phyloP scores from a whole-genome alignment of 2,113 vertebrate species.

The Trematocara marginatum region DNA sequence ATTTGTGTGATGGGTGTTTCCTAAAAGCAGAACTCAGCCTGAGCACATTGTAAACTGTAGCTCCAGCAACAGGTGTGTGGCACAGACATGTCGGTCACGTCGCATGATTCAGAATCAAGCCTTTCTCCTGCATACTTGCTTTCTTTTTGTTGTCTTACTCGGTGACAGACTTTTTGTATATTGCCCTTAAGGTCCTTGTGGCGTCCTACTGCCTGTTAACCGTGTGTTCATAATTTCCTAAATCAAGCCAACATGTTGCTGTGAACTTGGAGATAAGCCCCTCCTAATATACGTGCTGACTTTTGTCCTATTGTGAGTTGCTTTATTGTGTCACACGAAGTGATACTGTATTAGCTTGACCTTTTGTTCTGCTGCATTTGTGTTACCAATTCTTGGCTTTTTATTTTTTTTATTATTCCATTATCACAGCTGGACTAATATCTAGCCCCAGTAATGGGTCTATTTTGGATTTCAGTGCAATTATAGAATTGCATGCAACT shows the following conservation, averaged over 20 bases:
- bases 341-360: constrained; percentile 51
- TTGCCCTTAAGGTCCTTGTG: neutral
- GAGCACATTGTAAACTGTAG: neutral
- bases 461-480: neutral
- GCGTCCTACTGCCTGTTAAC: neutral
- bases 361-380: constrained; percentile 35
- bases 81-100: neutral
- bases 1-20: neutral
- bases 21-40: neutral
- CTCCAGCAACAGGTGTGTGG: constrained; percentile 27
- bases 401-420: neutral
- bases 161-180: neutral
- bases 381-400: neutral
- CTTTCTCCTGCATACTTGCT: neutral
- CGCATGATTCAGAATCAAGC: neutral
- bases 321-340: constrained; percentile 47
- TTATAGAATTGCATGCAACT: neutral
- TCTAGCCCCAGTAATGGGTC: neutral
- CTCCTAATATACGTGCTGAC: constrained; percentile 9
- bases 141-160: neutral
- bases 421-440: neutral
- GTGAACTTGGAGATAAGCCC: neutral
- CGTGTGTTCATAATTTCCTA: neutral
- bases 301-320: constrained; percentile 41
- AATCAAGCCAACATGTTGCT: neutral